These are phyloP conservation scores for Calvadosia cruxmelitensis DNA, from an alignment of 30 jellyfish, hydroid and myxozoan genomes.

Conservation along the genomic window DNA sequence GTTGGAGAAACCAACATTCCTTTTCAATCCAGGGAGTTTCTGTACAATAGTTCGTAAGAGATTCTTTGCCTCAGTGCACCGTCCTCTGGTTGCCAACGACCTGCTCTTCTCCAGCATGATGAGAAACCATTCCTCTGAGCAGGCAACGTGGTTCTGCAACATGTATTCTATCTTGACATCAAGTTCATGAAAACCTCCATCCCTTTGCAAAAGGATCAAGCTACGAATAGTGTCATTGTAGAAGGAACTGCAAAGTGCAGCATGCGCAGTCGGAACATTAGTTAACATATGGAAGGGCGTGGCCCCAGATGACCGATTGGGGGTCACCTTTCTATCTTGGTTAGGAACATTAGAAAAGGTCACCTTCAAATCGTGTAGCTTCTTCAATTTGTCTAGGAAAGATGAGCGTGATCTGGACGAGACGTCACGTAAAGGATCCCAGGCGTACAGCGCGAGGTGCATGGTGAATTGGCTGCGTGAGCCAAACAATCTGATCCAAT, in stretches of 20 bases:
- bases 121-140: not conserved
- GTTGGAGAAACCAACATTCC: not conserved
- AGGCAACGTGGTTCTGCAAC: not conserved
- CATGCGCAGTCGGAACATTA: not conserved
- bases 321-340: no score
- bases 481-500: conserved; percentile 72
- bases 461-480: conserved; percentile 23
- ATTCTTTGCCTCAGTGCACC: not conserved
- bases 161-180: not conserved
- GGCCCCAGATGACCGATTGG: no score
- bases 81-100: not conserved
- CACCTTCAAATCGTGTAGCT: not conserved
- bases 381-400: not conserved
- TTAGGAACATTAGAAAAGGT: not conserved
- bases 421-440: not conserved
- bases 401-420: no score
- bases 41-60: not conserved
- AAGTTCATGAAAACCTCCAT: not conserved
- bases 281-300: not conserved
- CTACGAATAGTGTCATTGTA: not conserved
- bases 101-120: not conserved
- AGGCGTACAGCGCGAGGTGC: conserved; percentile 30
- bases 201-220: not conserved
- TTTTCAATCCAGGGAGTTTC: not conserved
- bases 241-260: not conserved